phyloP scores from a whole-genome alignment of 2,888 invertebrate genomes.

The Papilio protenor region DNA sequence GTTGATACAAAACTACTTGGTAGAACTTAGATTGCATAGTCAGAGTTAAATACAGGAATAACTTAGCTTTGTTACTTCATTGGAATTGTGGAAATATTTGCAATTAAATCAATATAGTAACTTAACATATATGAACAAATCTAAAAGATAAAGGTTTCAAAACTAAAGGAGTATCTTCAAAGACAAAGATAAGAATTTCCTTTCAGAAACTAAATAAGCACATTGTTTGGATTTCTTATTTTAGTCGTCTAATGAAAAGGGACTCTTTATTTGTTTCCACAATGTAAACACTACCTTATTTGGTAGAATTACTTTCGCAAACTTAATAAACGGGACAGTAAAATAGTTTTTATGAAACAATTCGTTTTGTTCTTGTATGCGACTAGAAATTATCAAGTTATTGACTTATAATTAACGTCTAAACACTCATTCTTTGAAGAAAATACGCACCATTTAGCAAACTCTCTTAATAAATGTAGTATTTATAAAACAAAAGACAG shows the following conservation, averaged over 20 bases:
- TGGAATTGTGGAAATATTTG: too few relatives aligned
- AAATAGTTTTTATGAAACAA: not conserved
- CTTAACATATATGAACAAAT: not conserved
- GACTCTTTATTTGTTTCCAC: slow-evolving; percentile 21
- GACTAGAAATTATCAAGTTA: not conserved
- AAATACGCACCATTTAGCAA: too few relatives aligned
- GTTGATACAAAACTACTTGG: not conserved
- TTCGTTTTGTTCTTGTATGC: not conserved
- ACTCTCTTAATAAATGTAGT: not conserved
- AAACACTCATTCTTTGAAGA: too few relatives aligned
- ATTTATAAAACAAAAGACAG: slow-evolving; percentile 8
- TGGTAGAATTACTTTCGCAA: slow-evolving; percentile 8
- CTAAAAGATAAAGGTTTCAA: not conserved
- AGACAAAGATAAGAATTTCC: slow-evolving; percentile 1
- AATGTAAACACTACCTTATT: not conserved
- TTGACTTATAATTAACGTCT: not conserved
- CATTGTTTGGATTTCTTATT: slow-evolving; percentile 20
- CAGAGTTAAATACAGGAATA: too few relatives aligned
- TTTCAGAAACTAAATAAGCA: slow-evolving; percentile 3
- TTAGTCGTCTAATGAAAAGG: slow-evolving; percentile 18
- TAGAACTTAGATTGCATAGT: too few relatives aligned
- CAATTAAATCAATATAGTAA: not conserved
- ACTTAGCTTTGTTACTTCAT: too few relatives aligned
- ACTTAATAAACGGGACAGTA: slow-evolving; percentile 14
- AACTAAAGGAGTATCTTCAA: not conserved